Conservation (phyloP, 53 echinoderm and acorn worm genomes). For the Crossaster papposus region DNA sequence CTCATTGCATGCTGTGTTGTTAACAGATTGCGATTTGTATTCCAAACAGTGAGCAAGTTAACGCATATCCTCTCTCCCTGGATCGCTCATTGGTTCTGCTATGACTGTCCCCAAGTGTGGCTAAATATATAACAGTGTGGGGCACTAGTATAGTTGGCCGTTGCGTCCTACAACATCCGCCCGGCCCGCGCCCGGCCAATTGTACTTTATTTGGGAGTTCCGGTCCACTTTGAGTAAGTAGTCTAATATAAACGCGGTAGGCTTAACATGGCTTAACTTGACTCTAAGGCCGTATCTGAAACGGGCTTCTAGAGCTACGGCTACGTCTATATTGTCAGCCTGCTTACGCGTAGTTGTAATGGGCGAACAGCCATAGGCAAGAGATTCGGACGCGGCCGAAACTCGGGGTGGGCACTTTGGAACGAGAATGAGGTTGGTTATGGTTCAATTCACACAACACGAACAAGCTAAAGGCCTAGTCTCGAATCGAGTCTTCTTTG, state of each 20-base stretch:
- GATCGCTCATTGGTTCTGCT: slow-evolving; percentile 15
- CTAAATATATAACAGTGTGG: slow-evolving; percentile 23
- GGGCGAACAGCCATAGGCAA: too few species aligned
- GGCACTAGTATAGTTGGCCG: neutral
- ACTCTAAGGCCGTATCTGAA: too few species aligned
- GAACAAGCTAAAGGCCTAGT: too few species aligned
- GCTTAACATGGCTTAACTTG: too few species aligned
- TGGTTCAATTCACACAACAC: too few species aligned
- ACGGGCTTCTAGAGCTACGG: too few species aligned
- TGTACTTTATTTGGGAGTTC: neutral
- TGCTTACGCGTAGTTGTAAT: too few species aligned
- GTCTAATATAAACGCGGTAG: neutral
- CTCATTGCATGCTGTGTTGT: too few species aligned
- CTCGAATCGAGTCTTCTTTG: neutral
- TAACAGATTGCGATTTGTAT: neutral
- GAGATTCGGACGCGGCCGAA: too few species aligned
- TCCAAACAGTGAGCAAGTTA: neutral
- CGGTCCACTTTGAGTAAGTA: slow-evolving; percentile 2
- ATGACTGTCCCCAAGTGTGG: slow-evolving; percentile 10
- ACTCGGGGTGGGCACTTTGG: too few species aligned
- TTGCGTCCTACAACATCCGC: slow-evolving; percentile 26
- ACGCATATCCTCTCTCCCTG: slow-evolving; percentile 13
- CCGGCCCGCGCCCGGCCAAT: neutral
- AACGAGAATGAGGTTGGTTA: too few species aligned
- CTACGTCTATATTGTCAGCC: too few species aligned